A percentile compares a stretch with the other conserved stretches of the same genome.
phyloP scores from a whole-genome alignment of 2,797 vertebrate species.

The Spinus olivaceus region DNA sequence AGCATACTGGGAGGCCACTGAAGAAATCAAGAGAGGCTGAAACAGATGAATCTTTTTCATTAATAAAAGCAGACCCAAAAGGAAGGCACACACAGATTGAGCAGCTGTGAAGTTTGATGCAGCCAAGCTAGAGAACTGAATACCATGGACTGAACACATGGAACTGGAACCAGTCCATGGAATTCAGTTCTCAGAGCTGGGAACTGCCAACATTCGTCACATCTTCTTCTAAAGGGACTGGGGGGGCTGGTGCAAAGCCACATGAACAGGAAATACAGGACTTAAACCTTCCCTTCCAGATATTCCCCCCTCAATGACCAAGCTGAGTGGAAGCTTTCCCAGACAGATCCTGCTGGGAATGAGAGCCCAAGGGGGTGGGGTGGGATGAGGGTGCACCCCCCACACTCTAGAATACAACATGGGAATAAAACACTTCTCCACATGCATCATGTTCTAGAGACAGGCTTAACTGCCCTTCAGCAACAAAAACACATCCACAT shows the following conservation, averaged over 20 bases:
- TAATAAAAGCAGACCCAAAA: background rate
- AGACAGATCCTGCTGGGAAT: background rate
- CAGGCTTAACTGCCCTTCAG: background rate
- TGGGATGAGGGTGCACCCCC: background rate
- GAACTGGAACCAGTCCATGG: conserved; percentile 75
- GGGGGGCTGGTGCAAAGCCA: background rate
- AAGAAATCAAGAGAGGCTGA: background rate
- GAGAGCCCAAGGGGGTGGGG: background rate
- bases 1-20: background rate
- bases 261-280: background rate
- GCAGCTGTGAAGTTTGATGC: conserved; percentile 50
- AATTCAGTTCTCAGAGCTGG: conserved; percentile 80
- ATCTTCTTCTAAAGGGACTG: conserved; percentile 45
- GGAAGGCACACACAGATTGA: background rate
- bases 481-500: background rate
- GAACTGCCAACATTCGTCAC: conserved; percentile 67
- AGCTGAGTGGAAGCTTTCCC: background rate
- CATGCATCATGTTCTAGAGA: background rate
- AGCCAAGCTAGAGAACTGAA: conserved; percentile 77
- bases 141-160: conserved; percentile 69
- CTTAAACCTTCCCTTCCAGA: background rate
- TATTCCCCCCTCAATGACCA: background rate
- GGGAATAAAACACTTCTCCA: background rate
- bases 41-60: background rate
- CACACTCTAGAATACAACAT: background rate